Percentiles rank a stretch among this genome's conserved stretches.
Conservation (phyloP, 2,113 vertebrate genomes). For the Pseudolaguvia tuberculata region DNA sequence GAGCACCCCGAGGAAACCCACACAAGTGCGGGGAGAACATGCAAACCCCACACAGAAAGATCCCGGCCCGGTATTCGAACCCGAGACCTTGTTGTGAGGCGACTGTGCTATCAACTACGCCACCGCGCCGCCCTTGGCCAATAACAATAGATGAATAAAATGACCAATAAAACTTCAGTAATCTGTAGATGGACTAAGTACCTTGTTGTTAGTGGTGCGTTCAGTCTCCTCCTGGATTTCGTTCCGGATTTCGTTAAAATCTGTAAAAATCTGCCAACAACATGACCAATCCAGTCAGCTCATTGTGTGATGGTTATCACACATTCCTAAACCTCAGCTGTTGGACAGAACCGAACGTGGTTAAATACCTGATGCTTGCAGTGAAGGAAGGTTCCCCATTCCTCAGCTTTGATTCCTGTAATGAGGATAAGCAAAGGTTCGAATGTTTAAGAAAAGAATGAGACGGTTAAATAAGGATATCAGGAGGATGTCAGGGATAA, state of each 20-base stretch:
- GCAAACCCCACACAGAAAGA: no score
- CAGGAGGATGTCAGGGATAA: background rate
- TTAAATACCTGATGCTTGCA: conserved; percentile 72
- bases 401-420: conserved; percentile 72
- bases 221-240: conserved; percentile 75
- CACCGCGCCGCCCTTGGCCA: no score
- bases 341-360: background rate
- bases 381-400: conserved; percentile 78
- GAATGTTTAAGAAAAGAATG: background rate
- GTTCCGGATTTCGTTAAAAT: conserved; percentile 69
- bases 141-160: no score
- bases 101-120: no score
- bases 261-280: conserved; percentile 64
- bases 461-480: background rate
- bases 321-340: no score
- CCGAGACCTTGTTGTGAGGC: no score
- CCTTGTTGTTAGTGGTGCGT: conserved; percentile 70
- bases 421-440: conserved; percentile 6
- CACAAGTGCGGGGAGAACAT: no score
- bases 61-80: no score
- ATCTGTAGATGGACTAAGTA: conserved; percentile 33
- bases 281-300: background rate
- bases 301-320: background rate
- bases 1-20: no score
- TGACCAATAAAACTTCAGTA: no score